Percentiles rank a stretch among this genome's conserved stretches.
Evolutionary conservation across 2,888 invertebrate species (phyloP).

Genomic region (Salpingus planirostris): DNA sequence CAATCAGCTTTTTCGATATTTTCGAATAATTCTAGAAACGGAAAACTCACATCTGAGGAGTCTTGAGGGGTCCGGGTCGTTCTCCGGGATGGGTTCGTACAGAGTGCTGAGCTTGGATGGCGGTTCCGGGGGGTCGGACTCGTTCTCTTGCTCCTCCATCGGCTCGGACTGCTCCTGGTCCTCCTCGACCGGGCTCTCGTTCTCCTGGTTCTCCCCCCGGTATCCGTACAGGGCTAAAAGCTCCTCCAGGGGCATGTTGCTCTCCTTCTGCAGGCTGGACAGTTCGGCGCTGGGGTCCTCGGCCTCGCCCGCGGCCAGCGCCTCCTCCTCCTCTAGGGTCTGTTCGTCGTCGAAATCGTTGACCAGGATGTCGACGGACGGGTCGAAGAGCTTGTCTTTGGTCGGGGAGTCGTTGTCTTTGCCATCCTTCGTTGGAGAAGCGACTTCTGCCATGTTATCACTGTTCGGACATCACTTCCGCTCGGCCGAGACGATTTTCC

Average conservation of each 20-base stretch:
- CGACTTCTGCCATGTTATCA: constrained; percentile 32
- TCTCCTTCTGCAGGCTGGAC: constrained; percentile 80
- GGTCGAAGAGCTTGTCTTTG: constrained; percentile 69
- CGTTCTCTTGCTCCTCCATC: constrained; percentile 42
- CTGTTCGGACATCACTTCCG: not conserved
- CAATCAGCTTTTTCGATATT: no score
- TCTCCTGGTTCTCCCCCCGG: constrained; percentile 37
- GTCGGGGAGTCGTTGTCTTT: constrained; percentile 33
- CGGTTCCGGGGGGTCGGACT: constrained; percentile 33
- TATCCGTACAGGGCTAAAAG: constrained; percentile 82
- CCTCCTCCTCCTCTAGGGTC: constrained; percentile 95
- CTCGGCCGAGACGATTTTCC: no score
- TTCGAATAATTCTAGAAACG: no score
- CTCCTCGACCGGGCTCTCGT: constrained; percentile 37
- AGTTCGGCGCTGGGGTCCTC: constrained; percentile 84
- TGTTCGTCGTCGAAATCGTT: constrained; percentile 97
- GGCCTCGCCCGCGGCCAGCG: constrained; percentile 75
- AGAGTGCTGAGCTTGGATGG: constrained; percentile 49
- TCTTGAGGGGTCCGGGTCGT: constrained; percentile 41
- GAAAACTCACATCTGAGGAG: constrained; percentile 44
- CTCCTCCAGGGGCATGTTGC: constrained; percentile 94
- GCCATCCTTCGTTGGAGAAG: constrained; percentile 33
- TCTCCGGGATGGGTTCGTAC: constrained; percentile 44
- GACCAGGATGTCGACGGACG: constrained; percentile 91
- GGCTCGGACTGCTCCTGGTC: constrained; percentile 42